Percentiles rank a stretch among this genome's conserved stretches.
These are phyloP conservation scores for Dolichomitus sp. DNA, from an alignment of 2,888 invertebrate species.

Conservation along the genomic window DNA sequence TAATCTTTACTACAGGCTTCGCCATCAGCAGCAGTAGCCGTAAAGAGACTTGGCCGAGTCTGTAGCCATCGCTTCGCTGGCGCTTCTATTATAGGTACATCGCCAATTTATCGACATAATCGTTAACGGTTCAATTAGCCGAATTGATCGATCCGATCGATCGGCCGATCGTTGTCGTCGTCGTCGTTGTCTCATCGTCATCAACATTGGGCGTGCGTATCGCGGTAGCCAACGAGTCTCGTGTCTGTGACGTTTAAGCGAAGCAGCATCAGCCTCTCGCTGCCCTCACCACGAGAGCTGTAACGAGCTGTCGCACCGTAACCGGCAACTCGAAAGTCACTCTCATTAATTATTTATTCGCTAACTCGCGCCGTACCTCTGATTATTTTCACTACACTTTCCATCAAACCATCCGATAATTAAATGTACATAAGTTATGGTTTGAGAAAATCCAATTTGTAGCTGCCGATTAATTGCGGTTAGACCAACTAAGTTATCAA, in stretches of 20 bases:
- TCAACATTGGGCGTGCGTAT: conserved; percentile 41
- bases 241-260: conserved; percentile 23
- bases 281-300: conserved; percentile 41
- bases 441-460: not conserved
- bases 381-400: conserved; percentile 22
- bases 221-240: conserved; percentile 40
- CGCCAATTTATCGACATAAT: conserved; percentile 65
- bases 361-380: conserved; percentile 17
- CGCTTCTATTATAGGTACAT: conserved; percentile 38
- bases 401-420: conserved; percentile 20
- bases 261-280: conserved; percentile 44
- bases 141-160: conserved; percentile 62
- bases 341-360: conserved; percentile 60
- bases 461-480: not conserved
- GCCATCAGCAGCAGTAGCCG: conserved; percentile 18
- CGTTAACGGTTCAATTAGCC: conserved; percentile 70
- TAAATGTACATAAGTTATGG: conserved; percentile 3
- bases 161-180: conserved; percentile 16
- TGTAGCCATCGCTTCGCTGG: conserved; percentile 2
- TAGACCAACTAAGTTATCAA: no score
- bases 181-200: conserved; percentile 39
- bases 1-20: conserved; percentile 52
- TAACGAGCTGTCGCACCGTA: conserved; percentile 47
- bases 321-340: conserved; percentile 51
- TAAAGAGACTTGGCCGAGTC: not conserved